A percentile compares a stretch with the other conserved stretches of the same genome.
These are phyloP conservation scores for Eupsilia transversa DNA, from an alignment of 2,888 invertebrate species.

Conservation along the genomic window DNA sequence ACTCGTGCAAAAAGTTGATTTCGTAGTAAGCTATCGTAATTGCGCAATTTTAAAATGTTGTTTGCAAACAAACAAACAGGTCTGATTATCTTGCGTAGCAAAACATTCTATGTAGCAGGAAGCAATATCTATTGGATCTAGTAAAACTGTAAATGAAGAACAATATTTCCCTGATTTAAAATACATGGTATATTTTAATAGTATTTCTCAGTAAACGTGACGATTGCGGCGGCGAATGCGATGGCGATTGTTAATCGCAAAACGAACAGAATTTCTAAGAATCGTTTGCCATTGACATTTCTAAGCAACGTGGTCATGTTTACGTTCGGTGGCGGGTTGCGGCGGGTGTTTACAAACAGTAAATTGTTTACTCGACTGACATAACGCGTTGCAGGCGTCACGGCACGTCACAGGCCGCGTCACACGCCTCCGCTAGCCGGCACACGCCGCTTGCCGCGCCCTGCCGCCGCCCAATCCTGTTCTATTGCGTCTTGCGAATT, in stretches of 20 bases:
- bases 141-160: not conserved
- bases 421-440: constrained; percentile 71
- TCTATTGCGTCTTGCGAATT: constrained; percentile 79
- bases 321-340: constrained; percentile 78
- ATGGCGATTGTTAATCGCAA: constrained; percentile 68
- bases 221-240: constrained; percentile 39
- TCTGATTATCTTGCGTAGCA: constrained; percentile 22
- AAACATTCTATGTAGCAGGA: constrained; percentile 19
- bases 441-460: constrained; percentile 73
- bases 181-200: constrained; percentile 34
- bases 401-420: constrained; percentile 72
- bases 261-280: constrained; percentile 72
- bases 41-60: constrained; percentile 45
- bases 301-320: constrained; percentile 84
- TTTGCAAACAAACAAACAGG: no score
- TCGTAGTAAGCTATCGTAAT: constrained; percentile 40
- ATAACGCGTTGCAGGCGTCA: constrained; percentile 80
- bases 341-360: constrained; percentile 87
- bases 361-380: constrained; percentile 85
- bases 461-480: constrained; percentile 78
- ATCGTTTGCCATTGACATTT: constrained; percentile 80
- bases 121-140: constrained; percentile 7
- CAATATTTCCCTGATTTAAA: constrained; percentile 13
- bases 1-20: constrained; percentile 30
- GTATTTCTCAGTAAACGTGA: constrained; percentile 50